These are phyloP conservation scores for Galerucella nymphaeae DNA, from an alignment of 2,888 invertebrate species.

Conservation along the genomic window DNA sequence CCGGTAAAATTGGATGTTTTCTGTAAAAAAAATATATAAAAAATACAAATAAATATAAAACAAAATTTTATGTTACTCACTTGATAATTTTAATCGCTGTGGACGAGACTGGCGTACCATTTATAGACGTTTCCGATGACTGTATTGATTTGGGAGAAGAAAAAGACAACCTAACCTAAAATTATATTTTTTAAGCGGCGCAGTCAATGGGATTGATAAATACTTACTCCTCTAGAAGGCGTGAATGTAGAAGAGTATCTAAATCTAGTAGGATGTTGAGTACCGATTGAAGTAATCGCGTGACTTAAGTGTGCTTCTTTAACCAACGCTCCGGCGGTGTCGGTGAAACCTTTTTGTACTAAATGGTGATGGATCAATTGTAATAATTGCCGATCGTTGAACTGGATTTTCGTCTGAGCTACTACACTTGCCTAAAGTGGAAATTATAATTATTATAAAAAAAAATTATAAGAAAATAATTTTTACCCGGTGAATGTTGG, in stretches of 20 bases:
- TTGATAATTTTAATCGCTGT: slow-evolving; percentile 53
- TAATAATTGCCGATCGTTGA: slow-evolving; percentile 92
- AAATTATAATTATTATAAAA: slow-evolving; percentile 13
- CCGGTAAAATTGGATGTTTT: slow-evolving; percentile 43
- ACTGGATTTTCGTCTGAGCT: slow-evolving; percentile 94
- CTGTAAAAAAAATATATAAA: slow-evolving; percentile 21
- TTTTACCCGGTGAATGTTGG: slow-evolving; percentile 86
- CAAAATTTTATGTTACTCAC: slow-evolving; percentile 34
- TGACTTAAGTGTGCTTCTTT: slow-evolving; percentile 79
- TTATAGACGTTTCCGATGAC: slow-evolving; percentile 29
- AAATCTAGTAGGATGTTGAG: slow-evolving; percentile 64
- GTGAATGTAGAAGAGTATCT: slow-evolving; percentile 67
- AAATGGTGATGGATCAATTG: slow-evolving; percentile 93
- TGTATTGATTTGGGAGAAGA: slow-evolving; percentile 46
- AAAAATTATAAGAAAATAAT: not conserved
- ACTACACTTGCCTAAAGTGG: slow-evolving; percentile 85
- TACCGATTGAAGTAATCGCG: slow-evolving; percentile 64
- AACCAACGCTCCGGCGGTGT: slow-evolving; percentile 79
- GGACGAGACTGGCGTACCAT: slow-evolving; percentile 36
- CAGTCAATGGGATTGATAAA: not conserved
- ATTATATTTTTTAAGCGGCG: not conserved
- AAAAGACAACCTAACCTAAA: slow-evolving; percentile 51
- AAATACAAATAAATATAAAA: not conserved
- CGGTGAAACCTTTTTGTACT: slow-evolving; percentile 76
- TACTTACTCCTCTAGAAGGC: slow-evolving; percentile 65